These are phyloP conservation scores for Serripes groenlandicus DNA, from an alignment of 2,888 invertebrate genomes.

Conservation along the genomic window DNA sequence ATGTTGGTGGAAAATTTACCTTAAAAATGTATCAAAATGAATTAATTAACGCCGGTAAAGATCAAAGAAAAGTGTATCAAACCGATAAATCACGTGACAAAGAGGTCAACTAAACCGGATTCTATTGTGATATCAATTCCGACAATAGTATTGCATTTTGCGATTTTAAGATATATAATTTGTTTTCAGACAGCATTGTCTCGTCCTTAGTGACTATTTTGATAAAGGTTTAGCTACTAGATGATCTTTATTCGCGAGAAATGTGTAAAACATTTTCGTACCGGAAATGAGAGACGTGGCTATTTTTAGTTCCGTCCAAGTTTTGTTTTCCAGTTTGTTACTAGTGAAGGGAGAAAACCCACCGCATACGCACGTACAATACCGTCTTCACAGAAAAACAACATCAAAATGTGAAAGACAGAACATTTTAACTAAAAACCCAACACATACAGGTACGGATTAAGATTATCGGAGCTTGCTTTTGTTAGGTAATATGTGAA, in stretches of 20 bases:
- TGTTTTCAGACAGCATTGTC: no score
- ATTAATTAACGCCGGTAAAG: conserved; percentile 10
- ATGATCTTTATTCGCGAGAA: not conserved
- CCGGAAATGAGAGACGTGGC: not conserved
- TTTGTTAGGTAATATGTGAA: not conserved
- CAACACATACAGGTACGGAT: not conserved
- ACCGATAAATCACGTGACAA: conserved; percentile 52
- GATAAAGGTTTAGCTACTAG: not conserved
- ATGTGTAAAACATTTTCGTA: no score
- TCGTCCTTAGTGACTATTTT: no score
- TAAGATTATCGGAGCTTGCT: not conserved
- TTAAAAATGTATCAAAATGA: conserved; percentile 4
- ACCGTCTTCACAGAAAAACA: not conserved
- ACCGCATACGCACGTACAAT: conserved; percentile 21
- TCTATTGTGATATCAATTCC: not conserved
- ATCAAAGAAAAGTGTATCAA: conserved; percentile 23
- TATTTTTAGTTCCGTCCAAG: not conserved
- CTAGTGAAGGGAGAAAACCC: conserved; percentile 30
- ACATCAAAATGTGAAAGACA: conserved; percentile 3
- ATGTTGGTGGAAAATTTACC: no score
- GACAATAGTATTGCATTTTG: not conserved
- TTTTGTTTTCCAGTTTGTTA: not conserved
- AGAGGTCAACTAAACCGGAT: not conserved
- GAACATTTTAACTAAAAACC: not conserved
- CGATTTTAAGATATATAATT: not conserved